phyloP scores from a whole-genome alignment of 2,888 invertebrate species.

The Aleiodes testaceus region DNA sequence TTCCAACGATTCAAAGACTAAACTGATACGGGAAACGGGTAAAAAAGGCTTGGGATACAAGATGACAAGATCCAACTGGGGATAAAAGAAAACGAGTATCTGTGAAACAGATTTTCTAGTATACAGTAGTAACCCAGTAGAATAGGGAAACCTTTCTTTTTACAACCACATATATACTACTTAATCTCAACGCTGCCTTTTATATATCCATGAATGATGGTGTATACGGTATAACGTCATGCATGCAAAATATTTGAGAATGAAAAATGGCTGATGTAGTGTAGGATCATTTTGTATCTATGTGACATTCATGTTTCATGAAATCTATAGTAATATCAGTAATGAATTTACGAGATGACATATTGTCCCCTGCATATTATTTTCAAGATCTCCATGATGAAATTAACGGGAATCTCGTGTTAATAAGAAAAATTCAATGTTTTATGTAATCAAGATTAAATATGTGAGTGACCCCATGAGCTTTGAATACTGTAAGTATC shows the following conservation, averaged over 20 bases:
- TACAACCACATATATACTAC: slow-evolving; percentile 28
- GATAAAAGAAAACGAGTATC: slow-evolving; percentile 28
- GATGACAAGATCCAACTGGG: slow-evolving; percentile 20
- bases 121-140: slow-evolving; percentile 16
- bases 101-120: slow-evolving; percentile 29
- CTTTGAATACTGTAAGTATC: background rate
- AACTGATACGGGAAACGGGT: background rate
- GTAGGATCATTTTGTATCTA: slow-evolving; percentile 15
- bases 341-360: slow-evolving; percentile 7
- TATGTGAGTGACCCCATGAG: slow-evolving; percentile 11
- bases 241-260: slow-evolving; percentile 28
- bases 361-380: background rate
- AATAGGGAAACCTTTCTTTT: slow-evolving; percentile 10
- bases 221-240: slow-evolving; percentile 17
- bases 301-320: slow-evolving; percentile 30
- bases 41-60: slow-evolving; percentile 21
- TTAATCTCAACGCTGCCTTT: slow-evolving; percentile 15
- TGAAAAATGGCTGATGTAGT: background rate
- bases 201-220: slow-evolving; percentile 14
- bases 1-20: slow-evolving; percentile 16
- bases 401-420: too few relatives aligned
- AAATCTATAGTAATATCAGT: slow-evolving; percentile 9
- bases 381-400: too few relatives aligned
- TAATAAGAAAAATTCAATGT: background rate
- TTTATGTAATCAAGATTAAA: slow-evolving; percentile 6